phyloP scores from a whole-genome alignment of 2,888 invertebrate species.

The Dimorphilus gyrociliatus region DNA sequence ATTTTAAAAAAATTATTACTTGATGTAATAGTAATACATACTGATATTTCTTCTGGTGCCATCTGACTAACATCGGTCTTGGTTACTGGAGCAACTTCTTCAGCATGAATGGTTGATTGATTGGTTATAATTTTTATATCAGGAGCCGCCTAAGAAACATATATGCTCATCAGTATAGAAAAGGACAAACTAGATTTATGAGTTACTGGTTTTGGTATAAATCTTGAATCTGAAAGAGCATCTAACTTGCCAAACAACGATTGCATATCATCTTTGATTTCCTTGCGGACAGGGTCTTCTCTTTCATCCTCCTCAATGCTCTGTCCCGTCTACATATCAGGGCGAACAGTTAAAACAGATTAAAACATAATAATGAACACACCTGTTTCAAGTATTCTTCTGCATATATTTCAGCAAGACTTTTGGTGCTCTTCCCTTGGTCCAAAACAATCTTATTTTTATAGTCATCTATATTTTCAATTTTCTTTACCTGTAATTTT shows the following conservation, averaged over 20 bases:
- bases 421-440: constrained; percentile 81
- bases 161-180: background rate
- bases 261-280: constrained; percentile 57
- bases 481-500: no score
- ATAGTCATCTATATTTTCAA: constrained; percentile 62
- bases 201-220: constrained; percentile 62
- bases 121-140: constrained; percentile 80
- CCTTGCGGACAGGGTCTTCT: constrained; percentile 51
- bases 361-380: no score
- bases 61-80: constrained; percentile 64
- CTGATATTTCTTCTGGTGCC: constrained; percentile 76
- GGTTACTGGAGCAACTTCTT: constrained; percentile 85
- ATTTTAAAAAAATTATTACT: no score
- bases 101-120: constrained; percentile 73
- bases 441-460: constrained; percentile 73
- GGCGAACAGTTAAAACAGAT: constrained; percentile 1
- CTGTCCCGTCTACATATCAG: background rate
- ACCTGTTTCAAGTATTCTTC: constrained; percentile 40
- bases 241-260: constrained; percentile 68
- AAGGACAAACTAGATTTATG: constrained; percentile 1
- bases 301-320: constrained; percentile 39
- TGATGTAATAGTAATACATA: constrained; percentile 11
- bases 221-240: constrained; percentile 81
- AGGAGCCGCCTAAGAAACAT: constrained; percentile 48
- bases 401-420: constrained; percentile 84